phyloP scores from a whole-genome alignment of 2,113 vertebrate genomes.

The Toxotes jaculatrix region DNA sequence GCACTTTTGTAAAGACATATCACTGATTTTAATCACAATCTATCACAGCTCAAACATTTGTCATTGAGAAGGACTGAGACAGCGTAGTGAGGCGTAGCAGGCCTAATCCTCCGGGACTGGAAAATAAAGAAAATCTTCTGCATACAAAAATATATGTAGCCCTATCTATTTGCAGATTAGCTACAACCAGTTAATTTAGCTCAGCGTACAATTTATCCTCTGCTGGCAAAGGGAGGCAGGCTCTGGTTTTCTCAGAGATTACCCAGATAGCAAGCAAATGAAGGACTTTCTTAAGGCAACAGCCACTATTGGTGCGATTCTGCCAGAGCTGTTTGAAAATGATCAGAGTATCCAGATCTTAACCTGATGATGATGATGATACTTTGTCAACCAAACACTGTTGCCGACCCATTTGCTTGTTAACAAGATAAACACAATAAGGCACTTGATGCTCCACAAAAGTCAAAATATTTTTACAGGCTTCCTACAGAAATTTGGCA shows the following conservation, averaged over 20 bases:
- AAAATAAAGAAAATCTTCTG: slow-evolving; percentile 13
- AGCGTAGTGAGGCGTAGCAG: not conserved
- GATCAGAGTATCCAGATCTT: not conserved
- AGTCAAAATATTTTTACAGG: slow-evolving; percentile 15
- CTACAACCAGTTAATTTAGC: slow-evolving; percentile 52
- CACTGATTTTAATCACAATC: slow-evolving; percentile 65
- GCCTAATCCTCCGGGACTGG: not conserved
- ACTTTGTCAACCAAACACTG: not conserved
- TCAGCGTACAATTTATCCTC: slow-evolving; percentile 5
- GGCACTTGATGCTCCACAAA: slow-evolving; percentile 25
- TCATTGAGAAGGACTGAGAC: not conserved
- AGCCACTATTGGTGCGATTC: not conserved
- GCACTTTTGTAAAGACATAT: slow-evolving; percentile 40
- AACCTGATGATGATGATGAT: not conserved
- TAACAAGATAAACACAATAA: slow-evolving; percentile 36
- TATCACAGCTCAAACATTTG: slow-evolving; percentile 39
- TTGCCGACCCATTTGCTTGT: slow-evolving; percentile 8
- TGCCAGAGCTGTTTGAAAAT: not conserved
- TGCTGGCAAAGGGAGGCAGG: slow-evolving; percentile 7
- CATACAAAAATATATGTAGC: slow-evolving; percentile 53
- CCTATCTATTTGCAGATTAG: slow-evolving; percentile 40
- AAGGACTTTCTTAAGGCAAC: not conserved
- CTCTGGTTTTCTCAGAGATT: slow-evolving; percentile 1
- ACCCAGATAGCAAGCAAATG: slow-evolving; percentile 5
- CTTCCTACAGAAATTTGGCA: not conserved